phyloP scores from a whole-genome alignment of 2,797 vertebrate species.

The Odontamblyopus lacepedii region DNA sequence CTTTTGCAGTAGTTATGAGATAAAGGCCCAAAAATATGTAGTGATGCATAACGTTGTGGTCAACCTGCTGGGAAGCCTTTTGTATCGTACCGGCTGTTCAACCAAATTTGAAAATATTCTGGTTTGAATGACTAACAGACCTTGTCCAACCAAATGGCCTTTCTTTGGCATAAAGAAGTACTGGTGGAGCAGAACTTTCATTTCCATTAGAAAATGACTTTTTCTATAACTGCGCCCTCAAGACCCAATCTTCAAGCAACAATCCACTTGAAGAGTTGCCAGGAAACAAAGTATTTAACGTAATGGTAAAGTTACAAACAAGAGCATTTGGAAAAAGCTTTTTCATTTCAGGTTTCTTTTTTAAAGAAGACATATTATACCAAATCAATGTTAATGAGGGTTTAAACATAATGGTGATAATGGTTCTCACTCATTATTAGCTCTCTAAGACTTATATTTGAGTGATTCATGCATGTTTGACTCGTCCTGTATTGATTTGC shows the following conservation, averaged over 20 bases:
- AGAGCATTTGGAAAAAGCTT: no score
- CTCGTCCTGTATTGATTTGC: no score
- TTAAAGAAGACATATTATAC: no score
- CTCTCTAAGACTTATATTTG: no score
- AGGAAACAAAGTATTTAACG: no score
- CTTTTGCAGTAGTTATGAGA: conserved; percentile 22
- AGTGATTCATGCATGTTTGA: no score
- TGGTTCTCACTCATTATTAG: no score
- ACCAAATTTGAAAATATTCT: neutral
- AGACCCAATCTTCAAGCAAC: neutral
- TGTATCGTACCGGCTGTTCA: neutral
- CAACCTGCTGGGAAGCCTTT: neutral
- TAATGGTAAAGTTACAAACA: no score
- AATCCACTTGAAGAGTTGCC: no score
- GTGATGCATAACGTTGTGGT: conserved; percentile 1
- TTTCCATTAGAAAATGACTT: conserved; percentile 3
- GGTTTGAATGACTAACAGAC: neutral
- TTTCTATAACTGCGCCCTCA: neutral
- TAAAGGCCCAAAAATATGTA: neutral
- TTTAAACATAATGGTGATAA: no score
- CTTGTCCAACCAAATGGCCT: conserved; percentile 1
- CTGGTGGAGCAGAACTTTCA: neutral
- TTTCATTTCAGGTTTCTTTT: no score
- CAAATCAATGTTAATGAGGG: no score
- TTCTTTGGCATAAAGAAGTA: conserved; percentile 5